A percentile compares a stretch with the other conserved stretches of the same genome.
Conservation (phyloP, 2,113 vertebrate species). For the Xiphophorus couchianus region DNA sequence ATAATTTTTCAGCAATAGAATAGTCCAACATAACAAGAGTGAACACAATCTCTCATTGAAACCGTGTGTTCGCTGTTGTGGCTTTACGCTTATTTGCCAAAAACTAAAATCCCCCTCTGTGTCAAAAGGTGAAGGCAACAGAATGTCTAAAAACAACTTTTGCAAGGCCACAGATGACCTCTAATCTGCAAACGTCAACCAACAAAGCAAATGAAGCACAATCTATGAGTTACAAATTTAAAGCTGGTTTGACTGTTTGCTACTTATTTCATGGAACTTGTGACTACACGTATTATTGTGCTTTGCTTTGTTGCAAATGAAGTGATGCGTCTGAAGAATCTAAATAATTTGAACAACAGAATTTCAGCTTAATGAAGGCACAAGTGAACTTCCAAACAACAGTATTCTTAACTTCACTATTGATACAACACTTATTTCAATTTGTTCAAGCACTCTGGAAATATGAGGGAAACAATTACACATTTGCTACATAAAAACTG, state of each 20-base stretch:
- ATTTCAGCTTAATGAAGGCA: not conserved
- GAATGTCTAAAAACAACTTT: slow-evolving; percentile 48
- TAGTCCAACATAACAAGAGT: not conserved
- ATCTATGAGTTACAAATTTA: not conserved
- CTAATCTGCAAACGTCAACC: not conserved
- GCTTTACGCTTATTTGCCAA: slow-evolving; percentile 15
- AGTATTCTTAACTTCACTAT: too few relatives aligned
- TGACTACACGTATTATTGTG: not conserved
- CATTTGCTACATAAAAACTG: too few relatives aligned
- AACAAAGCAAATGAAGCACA: not conserved
- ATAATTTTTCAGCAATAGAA: too few relatives aligned
- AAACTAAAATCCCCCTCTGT: slow-evolving; percentile 58
- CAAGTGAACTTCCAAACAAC: too few relatives aligned
- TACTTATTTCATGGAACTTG: not conserved
- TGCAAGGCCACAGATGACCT: slow-evolving; percentile 30
- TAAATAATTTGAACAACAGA: not conserved
- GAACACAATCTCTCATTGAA: not conserved
- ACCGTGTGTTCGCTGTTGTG: not conserved
- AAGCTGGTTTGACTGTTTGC: not conserved
- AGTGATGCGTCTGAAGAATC: not conserved
- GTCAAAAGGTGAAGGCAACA: slow-evolving; percentile 45
- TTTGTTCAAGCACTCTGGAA: too few relatives aligned
- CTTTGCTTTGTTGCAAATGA: not conserved
- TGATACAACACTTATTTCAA: too few relatives aligned
- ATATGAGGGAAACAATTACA: too few relatives aligned